Evolutionary conservation across 2,797 vertebrate genomes (phyloP).

Genomic region (Eulemur albifrons): DNA sequence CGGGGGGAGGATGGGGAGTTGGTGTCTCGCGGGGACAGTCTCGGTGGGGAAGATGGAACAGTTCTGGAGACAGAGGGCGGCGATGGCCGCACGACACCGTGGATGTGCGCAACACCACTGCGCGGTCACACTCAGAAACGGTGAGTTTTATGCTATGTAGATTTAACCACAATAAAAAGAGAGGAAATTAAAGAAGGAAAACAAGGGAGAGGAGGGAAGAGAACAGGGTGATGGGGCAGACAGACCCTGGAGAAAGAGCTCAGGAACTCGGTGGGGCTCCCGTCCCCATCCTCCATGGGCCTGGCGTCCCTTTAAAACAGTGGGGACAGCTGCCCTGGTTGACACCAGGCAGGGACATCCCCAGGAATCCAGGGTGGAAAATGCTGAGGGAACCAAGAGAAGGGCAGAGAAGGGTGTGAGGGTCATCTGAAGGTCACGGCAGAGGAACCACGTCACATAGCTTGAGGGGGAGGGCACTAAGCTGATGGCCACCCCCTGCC

Average conservation of each 20-base stretch:
- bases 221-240: not conserved
- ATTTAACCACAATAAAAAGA: not conserved
- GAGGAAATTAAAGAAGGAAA: not conserved
- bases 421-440: accelerated
- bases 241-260: not conserved
- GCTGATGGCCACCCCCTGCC: not conserved
- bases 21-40: not conserved
- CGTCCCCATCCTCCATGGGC: not conserved
- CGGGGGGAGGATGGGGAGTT: not conserved
- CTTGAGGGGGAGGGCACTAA: not conserved
- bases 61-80: not conserved
- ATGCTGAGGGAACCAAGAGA: not conserved
- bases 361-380: not conserved
- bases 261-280: no score
- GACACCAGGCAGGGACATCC: not conserved
- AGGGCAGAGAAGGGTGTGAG: not conserved
- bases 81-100: accelerated
- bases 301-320: not conserved
- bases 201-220: no score
- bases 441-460: not conserved
- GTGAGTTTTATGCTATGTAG: not conserved
- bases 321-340: not conserved
- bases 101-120: not conserved
- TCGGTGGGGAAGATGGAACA: not conserved
- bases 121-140: not conserved